Conservation (phyloP, 2,797 vertebrate species). For the Harpagifer antarcticus region DNA sequence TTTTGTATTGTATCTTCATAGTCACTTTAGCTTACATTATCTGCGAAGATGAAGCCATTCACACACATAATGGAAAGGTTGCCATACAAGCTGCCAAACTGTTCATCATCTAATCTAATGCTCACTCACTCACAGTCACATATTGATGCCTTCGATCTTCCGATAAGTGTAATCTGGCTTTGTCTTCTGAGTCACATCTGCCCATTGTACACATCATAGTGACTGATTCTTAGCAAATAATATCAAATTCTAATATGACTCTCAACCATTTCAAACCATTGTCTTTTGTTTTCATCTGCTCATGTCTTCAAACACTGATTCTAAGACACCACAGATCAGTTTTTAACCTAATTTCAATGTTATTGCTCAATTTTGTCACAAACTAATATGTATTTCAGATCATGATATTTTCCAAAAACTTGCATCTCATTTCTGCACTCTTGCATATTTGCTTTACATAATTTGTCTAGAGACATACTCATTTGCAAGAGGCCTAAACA, state of each 20-base stretch:
- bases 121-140: too few species aligned
- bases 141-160: too few species aligned
- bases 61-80: too few species aligned
- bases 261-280: not conserved
- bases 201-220: not conserved
- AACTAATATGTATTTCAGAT: not conserved
- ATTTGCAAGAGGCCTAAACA: slow-evolving; percentile 34
- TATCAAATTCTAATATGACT: not conserved
- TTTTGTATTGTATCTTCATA: too few species aligned
- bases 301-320: not conserved
- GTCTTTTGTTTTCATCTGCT: not conserved
- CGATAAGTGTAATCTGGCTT: too few species aligned
- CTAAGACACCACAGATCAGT: not conserved
- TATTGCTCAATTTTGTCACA: not conserved
- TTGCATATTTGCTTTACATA: not conserved
- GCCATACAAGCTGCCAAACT: too few species aligned
- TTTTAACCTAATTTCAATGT: not conserved
- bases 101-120: too few species aligned
- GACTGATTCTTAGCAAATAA: not conserved
- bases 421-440: not conserved
- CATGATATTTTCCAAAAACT: not conserved
- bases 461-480: slow-evolving; percentile 28
- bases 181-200: too few species aligned
- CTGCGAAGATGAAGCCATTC: too few species aligned
- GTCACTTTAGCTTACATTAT: too few species aligned